Evolutionary conservation across 92 coral and sea anemone genomes (phyloP).

Genomic region (Metridium senile): DNA sequence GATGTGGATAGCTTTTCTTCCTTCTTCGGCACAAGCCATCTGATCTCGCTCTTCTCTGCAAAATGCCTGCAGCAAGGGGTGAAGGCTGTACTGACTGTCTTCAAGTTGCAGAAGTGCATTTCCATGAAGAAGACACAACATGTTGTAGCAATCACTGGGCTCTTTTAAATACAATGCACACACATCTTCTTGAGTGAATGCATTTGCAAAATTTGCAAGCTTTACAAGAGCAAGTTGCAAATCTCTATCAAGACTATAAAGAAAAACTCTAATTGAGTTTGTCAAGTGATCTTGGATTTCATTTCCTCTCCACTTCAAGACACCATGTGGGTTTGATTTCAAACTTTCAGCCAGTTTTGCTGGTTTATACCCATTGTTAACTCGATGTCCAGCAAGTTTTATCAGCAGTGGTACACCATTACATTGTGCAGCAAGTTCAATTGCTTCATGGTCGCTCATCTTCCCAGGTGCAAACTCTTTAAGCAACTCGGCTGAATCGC

Average conservation of each 20-base stretch:
- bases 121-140: slow-evolving; percentile 9
- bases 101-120: slow-evolving; percentile 48
- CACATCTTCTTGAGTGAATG: slow-evolving; percentile 7
- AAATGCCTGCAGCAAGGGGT: slow-evolving; percentile 56
- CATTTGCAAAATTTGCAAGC: slow-evolving; percentile 22
- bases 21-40: slow-evolving; percentile 28
- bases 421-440: slow-evolving; percentile 44
- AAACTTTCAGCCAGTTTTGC: slow-evolving; percentile 30
- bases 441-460: slow-evolving; percentile 14
- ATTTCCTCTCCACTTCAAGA: slow-evolving; percentile 17
- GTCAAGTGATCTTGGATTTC: slow-evolving; percentile 2
- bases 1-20: slow-evolving; percentile 4
- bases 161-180: neutral
- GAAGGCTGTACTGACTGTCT: slow-evolving; percentile 40
- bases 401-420: slow-evolving; percentile 59
- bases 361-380: slow-evolving; percentile 31
- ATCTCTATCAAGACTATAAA: slow-evolving; percentile 19
- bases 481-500: slow-evolving; percentile 1
- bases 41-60: slow-evolving; percentile 41
- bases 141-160: neutral
- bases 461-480: neutral
- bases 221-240: slow-evolving; percentile 6
- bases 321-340: slow-evolving; percentile 23
- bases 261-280: slow-evolving; percentile 28
- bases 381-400: slow-evolving; percentile 38